These are phyloP conservation scores for Psittacula echo DNA, from an alignment of 2,797 vertebrate species.

Conservation along the genomic window DNA sequence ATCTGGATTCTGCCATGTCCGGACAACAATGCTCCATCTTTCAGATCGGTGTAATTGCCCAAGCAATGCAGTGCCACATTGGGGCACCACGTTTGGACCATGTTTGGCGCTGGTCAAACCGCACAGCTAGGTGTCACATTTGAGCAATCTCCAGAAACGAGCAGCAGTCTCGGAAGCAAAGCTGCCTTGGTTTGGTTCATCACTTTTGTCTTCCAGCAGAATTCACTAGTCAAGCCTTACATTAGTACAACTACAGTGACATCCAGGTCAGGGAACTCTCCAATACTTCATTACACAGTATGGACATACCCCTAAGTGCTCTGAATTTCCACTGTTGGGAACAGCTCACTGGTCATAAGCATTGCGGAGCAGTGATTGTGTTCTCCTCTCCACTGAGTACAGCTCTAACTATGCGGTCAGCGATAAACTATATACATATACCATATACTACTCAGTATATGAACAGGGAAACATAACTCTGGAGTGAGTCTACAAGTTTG, in stretches of 20 bases:
- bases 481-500: background rate
- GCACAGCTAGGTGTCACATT: background rate
- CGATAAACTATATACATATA: too few relatives aligned
- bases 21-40: background rate
- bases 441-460: background rate
- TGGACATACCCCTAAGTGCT: background rate
- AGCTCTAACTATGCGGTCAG: background rate
- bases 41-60: background rate
- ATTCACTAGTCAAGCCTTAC: background rate
- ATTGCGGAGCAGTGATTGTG: background rate
- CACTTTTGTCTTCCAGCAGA: background rate
- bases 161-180: background rate
- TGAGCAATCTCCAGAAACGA: background rate
- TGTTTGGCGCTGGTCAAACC: background rate
- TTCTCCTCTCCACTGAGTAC: background rate
- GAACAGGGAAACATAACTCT: background rate
- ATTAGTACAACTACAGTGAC: fast-evolving
- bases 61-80: fast-evolving
- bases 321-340: background rate
- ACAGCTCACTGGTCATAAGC: background rate
- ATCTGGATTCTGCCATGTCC: fast-evolving
- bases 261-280: background rate
- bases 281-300: background rate
- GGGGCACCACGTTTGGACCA: background rate
- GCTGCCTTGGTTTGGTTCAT: background rate